A percentile compares a stretch with the other conserved stretches of the same genome.
Conservation (phyloP, 1,140 invertebrate species). For the Leptoteleia sp. region DNA sequence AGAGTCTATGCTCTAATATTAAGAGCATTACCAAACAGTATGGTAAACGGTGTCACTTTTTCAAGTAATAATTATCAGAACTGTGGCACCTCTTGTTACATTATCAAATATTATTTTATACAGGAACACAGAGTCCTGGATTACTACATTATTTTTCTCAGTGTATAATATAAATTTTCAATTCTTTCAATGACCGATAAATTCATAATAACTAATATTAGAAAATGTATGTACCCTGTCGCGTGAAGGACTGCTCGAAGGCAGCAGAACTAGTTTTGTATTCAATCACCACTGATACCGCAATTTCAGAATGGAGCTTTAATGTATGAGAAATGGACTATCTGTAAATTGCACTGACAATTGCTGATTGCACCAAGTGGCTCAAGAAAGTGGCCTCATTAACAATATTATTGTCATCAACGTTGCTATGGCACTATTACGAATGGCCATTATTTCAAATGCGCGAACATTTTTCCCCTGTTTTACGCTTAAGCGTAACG, state of each 20-base stretch:
- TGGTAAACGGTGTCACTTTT: too few species aligned
- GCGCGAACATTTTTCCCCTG: neutral
- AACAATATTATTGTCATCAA: conserved; percentile 8
- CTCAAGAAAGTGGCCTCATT: conserved; percentile 9
- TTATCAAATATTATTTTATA: too few species aligned
- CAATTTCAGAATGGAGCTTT: conserved; percentile 11
- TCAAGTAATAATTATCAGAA: too few species aligned
- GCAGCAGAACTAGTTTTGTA: conserved; percentile 1
- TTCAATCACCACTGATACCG: conserved; percentile 7
- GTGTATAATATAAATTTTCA: too few species aligned
- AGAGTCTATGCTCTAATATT: too few species aligned
- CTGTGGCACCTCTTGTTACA: too few species aligned
- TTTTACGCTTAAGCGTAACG: too few species aligned
- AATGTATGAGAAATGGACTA: conserved; percentile 15
- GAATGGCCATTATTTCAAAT: neutral
- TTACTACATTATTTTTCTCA: too few species aligned
- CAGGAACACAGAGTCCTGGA: too few species aligned
- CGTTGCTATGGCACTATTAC: neutral
- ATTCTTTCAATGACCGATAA: neutral
- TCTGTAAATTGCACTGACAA: neutral
- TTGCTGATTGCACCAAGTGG: neutral
- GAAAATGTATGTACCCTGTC: neutral
- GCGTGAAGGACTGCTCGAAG: neutral
- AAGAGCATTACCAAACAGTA: too few species aligned
- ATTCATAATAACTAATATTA: neutral